Evolutionary conservation across 2,888 invertebrate species (phyloP).

Genomic region (Bimastos eiseni): DNA sequence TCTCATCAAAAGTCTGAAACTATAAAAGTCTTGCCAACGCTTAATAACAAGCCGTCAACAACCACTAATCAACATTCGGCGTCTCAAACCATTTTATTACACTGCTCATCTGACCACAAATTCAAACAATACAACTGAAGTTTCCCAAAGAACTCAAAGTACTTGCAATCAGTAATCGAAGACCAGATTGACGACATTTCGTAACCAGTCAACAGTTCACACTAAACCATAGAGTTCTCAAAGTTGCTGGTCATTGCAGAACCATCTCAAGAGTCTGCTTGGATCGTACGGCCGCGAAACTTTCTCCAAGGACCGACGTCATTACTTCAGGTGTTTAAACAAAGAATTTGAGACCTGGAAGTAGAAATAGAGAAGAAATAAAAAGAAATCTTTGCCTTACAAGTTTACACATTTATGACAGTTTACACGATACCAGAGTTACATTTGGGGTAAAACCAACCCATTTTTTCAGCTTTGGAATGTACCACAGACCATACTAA

Average conservation of each 20-base stretch:
- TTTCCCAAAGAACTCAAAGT: neutral
- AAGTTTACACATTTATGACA: neutral
- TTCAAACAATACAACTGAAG: neutral
- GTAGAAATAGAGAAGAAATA: conserved; percentile 26
- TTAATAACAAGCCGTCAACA: neutral
- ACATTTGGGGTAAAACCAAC: neutral
- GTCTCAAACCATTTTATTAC: neutral
- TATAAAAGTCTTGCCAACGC: neutral
- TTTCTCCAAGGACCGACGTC: neutral
- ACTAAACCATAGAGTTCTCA: neutral
- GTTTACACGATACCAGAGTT: neutral
- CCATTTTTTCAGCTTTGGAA: neutral
- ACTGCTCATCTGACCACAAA: neutral
- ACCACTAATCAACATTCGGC: neutral
- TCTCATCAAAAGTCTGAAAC: neutral
- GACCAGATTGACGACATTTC: neutral
- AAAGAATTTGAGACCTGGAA: conserved; percentile 60
- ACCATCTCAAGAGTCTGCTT: neutral
- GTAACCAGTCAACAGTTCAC: neutral
- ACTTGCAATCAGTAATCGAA: neutral
- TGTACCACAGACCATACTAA: neutral
- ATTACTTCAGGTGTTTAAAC: conserved; percentile 37
- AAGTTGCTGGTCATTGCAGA: neutral
- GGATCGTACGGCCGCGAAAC: neutral
- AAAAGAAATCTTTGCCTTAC: too few species aligned